Evolutionary conservation across 2,113 vertebrate genomes (phyloP), one percentile per base, ranked within the genome.

Genomic region (Perccottus glenii): DNA sequence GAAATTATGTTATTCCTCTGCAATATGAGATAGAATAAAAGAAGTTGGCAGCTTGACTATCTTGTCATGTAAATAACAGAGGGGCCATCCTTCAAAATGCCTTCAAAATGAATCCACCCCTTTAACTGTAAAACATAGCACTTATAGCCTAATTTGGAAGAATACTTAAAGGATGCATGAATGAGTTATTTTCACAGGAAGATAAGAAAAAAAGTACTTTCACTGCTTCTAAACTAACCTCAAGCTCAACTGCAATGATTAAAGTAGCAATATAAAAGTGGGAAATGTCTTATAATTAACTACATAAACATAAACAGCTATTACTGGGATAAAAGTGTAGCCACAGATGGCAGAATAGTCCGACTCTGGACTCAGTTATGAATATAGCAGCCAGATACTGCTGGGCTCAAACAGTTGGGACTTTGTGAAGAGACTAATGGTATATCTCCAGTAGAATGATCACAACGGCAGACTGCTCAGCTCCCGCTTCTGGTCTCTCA

Each of bases 271-370:
- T 81, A 75, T 70, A 48, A 85, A 81, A 71, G 59, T 64, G 68
- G 62, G 57, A 72, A 75, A 60, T 60, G 75, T 61, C 57, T 64
- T 67, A 64, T 72, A 83, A 84, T 79, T 76, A 67, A 63, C 77
- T 64, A 73, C 82, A 84, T 63, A 75, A 79, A 81, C 65, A 77
- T 70, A 84, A 86, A 85, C 81, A 70, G 70, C 70, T 59, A 82
- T 78, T 62, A 74, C n/a, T 72, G 78, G 60, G 48, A 82, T 80
- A 77, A 83, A 82, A 86, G 81, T 42, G 52, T 70, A 65, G 73
- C 82, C 81, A 73, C 84, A 86, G 82, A 87, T 90, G 87, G 87
- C 73, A 61, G 78, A 73, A 82, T 60, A 56, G 75, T 71, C 64
- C 43, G 72, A 77, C 78, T 76, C 78, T 85, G 88, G 82, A 83